Evolutionary conservation across 2,797 vertebrate species (phyloP).

Genomic region (Serranus cabrilla): DNA sequence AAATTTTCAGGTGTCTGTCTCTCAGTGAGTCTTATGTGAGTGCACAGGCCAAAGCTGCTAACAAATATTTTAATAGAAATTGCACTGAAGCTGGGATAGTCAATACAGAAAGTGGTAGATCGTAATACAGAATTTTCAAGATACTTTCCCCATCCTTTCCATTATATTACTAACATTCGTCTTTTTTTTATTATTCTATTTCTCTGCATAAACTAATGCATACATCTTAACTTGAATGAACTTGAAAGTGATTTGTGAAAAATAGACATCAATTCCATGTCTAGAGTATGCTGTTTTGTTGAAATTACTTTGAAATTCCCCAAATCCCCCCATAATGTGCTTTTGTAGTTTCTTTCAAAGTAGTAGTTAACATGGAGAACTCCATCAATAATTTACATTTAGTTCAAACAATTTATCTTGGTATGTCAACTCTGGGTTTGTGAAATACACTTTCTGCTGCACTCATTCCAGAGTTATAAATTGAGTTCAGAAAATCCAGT

Average conservation of each 20-base stretch:
- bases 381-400: slow-evolving; percentile 7
- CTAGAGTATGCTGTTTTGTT: slow-evolving; percentile 8
- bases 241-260: not conserved
- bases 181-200: not conserved
- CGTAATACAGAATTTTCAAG: slow-evolving; percentile 25
- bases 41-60: slow-evolving; percentile 17
- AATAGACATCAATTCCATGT: slow-evolving; percentile 24
- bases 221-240: too few species aligned
- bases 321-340: slow-evolving; percentile 9
- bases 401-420: slow-evolving; percentile 11
- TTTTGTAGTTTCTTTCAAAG: slow-evolving; percentile 25
- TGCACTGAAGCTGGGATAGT: slow-evolving; percentile 30
- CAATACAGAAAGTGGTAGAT: slow-evolving; percentile 43
- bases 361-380: not conserved
- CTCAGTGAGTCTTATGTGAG: slow-evolving; percentile 20
- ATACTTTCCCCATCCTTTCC: slow-evolving; percentile 6
- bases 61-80: slow-evolving; percentile 50
- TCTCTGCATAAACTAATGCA: not conserved
- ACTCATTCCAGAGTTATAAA: slow-evolving; percentile 40
- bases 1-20: slow-evolving; percentile 13
- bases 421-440: slow-evolving; percentile 18
- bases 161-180: not conserved
- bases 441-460: slow-evolving; percentile 17
- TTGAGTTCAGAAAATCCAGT: slow-evolving; percentile 28
- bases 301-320: slow-evolving; percentile 31